phyloP scores from a whole-genome alignment of 2,888 invertebrate genomes.

The Lymantria dispar region DNA sequence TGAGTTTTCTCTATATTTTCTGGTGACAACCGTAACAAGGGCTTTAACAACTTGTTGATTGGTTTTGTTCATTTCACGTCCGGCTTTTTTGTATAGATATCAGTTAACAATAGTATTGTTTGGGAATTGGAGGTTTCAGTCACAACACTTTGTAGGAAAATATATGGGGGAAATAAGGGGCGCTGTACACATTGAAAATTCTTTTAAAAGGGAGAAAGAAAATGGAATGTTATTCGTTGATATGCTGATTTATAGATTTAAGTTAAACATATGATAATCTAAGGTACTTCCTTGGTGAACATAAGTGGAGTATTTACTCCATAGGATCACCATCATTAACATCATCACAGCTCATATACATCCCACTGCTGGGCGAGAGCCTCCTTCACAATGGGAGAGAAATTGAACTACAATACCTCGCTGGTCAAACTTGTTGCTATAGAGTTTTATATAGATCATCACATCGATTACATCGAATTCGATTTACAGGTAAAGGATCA shows the following conservation, averaged over 20 bases:
- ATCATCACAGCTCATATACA: too few relatives aligned
- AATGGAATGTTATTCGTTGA: background rate
- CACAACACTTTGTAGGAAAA: conserved; percentile 26
- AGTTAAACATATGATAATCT: background rate
- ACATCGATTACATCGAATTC: too few relatives aligned
- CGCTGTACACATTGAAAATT: conserved; percentile 12
- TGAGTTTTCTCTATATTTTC: background rate
- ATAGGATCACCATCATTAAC: too few relatives aligned
- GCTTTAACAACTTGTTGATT: conserved; percentile 66
- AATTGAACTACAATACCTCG: too few relatives aligned
- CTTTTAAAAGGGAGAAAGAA: conserved; percentile 1
- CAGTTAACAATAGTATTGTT: conserved; percentile 49
- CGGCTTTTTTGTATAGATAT: conserved; percentile 55
- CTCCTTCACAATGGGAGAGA: too few relatives aligned
- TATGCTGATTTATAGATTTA: background rate
- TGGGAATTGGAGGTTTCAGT: conserved; percentile 41
- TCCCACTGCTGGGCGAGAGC: too few relatives aligned
- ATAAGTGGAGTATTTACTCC: too few relatives aligned
- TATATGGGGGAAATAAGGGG: conserved; percentile 23
- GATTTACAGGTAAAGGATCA: too few relatives aligned
- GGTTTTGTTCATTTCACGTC: conserved; percentile 56
- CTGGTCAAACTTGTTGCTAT: too few relatives aligned
- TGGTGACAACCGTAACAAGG: conserved; percentile 51
- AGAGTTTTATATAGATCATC: too few relatives aligned
- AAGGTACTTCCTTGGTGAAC: too few relatives aligned